Conservation (phyloP, 2,797 vertebrate genomes). For the Rhadinocentrus ornatus region DNA sequence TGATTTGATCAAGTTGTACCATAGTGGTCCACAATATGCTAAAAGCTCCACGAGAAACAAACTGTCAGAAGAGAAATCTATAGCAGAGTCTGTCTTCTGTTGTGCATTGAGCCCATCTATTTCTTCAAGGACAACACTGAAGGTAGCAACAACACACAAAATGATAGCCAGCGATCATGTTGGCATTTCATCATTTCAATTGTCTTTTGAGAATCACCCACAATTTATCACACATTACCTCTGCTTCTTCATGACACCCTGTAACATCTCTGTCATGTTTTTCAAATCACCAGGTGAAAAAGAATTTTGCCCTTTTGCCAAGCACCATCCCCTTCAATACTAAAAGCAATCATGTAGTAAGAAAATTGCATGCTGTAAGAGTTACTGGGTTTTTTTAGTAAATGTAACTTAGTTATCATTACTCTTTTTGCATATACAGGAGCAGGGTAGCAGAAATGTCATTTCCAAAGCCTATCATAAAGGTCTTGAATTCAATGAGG, state of each 20-base stretch:
- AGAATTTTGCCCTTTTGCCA: conserved; percentile 37
- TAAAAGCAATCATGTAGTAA: conserved; percentile 28
- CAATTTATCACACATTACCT: conserved; percentile 46
- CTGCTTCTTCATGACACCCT: conserved; percentile 36
- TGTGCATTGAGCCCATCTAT: conserved; percentile 31
- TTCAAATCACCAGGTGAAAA: conserved; percentile 46
- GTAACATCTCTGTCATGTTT: conserved; percentile 48
- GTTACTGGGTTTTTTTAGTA: conserved; percentile 18
- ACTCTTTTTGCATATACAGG: not conserved
- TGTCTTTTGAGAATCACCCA: conserved; percentile 39
- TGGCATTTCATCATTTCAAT: conserved; percentile 52
- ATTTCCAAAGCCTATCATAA: not conserved
- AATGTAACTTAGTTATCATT: not conserved
- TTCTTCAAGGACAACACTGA: conserved; percentile 53
- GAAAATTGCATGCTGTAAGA: conserved; percentile 10
- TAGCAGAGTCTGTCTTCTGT: conserved; percentile 13
- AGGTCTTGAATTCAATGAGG: not conserved
- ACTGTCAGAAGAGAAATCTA: conserved; percentile 48
- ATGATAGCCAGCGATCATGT: conserved; percentile 31
- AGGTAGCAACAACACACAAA: conserved; percentile 36
- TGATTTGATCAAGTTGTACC: conserved; percentile 28
- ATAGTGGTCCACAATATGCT: not conserved
- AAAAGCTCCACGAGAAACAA: conserved; percentile 16
- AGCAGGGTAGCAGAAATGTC: not conserved
- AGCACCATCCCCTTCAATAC: conserved; percentile 26